These are phyloP conservation scores for Zootoca vivipara DNA, from an alignment of 2,113 vertebrate species.

Conservation along the genomic window DNA sequence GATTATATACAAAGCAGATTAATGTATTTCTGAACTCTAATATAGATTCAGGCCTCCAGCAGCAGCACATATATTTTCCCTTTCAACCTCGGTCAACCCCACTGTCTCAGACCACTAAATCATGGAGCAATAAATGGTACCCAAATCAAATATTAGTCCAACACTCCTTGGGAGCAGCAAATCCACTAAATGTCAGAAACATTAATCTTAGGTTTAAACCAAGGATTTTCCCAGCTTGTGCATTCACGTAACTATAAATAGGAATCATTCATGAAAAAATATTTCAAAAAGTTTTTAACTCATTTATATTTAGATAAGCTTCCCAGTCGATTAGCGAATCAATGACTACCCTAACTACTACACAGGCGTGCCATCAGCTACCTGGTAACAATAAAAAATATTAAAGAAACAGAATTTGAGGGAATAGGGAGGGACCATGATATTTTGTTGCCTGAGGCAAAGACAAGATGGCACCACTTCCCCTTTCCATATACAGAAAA, in stretches of 20 bases:
- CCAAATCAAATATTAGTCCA: conserved; percentile 36
- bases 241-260: neutral
- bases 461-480: no score
- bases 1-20: conserved; percentile 51
- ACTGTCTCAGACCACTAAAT: conserved; percentile 53
- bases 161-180: conserved; percentile 42
- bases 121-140: conserved; percentile 52
- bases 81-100: conserved; percentile 33
- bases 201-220: conserved; percentile 27
- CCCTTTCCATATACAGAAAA: no score
- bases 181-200: conserved; percentile 50
- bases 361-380: neutral
- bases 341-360: neutral
- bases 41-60: conserved; percentile 34
- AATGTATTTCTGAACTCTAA: conserved; percentile 46
- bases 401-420: neutral
- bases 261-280: neutral
- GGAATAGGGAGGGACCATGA: neutral
- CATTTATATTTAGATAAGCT: neutral
- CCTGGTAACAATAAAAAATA: neutral
- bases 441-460: neutral
- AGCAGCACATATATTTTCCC: conserved; percentile 41
- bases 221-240: neutral
- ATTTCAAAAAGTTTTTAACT: neutral
- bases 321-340: neutral